These are phyloP conservation scores for Zaprionus davidi DNA, from an alignment of 1,140 invertebrate genomes.

Conservation along the genomic window DNA sequence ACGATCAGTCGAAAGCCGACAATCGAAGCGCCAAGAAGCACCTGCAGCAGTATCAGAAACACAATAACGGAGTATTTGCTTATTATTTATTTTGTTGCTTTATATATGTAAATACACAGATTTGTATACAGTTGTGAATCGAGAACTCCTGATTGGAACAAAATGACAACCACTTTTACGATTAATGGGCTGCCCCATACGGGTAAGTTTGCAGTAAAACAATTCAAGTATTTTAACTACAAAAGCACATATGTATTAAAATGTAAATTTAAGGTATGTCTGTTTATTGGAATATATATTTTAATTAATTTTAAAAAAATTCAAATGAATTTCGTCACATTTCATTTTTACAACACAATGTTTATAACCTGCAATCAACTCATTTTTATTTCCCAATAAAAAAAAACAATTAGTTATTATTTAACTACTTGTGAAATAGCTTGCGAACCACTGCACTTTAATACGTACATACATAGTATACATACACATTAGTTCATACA, in stretches of 20 bases:
- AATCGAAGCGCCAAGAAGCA: conserved; percentile 20
- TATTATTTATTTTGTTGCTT: conserved; percentile 12
- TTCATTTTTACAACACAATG: neutral
- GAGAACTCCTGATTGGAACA: neutral
- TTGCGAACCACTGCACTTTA: neutral
- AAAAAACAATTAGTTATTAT: neutral
- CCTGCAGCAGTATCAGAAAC: neutral
- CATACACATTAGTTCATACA: neutral
- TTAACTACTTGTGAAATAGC: neutral
- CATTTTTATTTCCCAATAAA: neutral
- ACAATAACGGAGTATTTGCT: conserved; percentile 5
- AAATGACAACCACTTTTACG: conserved; percentile 79
- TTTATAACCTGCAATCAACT: neutral
- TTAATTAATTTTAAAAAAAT: no score
- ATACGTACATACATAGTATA: neutral
- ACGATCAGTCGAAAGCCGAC: conserved; percentile 52
- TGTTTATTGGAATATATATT: neutral
- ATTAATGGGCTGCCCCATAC: conserved; percentile 84
- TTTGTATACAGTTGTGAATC: neutral
- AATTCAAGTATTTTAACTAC: neutral
- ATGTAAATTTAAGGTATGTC: neutral
- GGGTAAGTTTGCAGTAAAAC: conserved; percentile 63
- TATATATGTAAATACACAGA: neutral
- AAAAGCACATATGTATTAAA: neutral
- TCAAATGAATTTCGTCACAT: neutral